Percentiles rank a stretch among this genome's conserved stretches.
Conservation (phyloP, 2,888 invertebrate species). For the Arenicola marina region DNA sequence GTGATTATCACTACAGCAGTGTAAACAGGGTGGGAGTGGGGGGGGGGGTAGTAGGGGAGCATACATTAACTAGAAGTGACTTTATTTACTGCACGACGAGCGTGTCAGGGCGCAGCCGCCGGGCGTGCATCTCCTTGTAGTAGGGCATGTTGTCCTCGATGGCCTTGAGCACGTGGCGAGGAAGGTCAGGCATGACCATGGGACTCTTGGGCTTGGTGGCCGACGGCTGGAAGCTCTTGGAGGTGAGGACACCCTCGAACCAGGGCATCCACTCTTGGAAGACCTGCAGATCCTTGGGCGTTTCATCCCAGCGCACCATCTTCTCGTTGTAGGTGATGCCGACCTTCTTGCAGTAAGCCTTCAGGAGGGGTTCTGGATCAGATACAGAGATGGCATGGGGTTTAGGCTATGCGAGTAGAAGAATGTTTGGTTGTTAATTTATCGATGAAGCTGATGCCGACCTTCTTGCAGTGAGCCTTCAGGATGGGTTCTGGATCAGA, state of each 20-base stretch:
- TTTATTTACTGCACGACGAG: constrained; percentile 19
- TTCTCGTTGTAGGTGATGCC: constrained; percentile 34
- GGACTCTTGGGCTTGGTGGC: constrained; percentile 38
- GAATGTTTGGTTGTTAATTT: too few relatives aligned
- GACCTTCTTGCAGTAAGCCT: constrained; percentile 35
- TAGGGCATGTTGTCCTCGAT: constrained; percentile 37
- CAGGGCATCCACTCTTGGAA: constrained; percentile 43
- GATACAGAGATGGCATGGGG: too few relatives aligned
- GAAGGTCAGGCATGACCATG: constrained; percentile 34
- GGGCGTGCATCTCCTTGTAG: constrained; percentile 34
- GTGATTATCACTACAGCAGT: too few relatives aligned
- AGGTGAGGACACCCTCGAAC: constrained; percentile 40
- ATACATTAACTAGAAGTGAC: too few relatives aligned
- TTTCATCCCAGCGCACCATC: constrained; percentile 43
- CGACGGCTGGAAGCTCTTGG: constrained; percentile 38
- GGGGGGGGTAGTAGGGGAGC: too few relatives aligned
- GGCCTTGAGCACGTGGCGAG: constrained; percentile 33
- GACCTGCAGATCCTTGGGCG: constrained; percentile 30
- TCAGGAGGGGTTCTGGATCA: constrained; percentile 33
- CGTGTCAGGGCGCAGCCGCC: constrained; percentile 29
- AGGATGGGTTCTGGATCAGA: too few relatives aligned
- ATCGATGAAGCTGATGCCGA: too few relatives aligned
- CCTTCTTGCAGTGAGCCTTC: too few relatives aligned
- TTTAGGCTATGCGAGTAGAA: too few relatives aligned
- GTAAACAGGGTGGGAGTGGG: too few relatives aligned